A percentile compares a stretch with the other conserved stretches of the same genome.
phyloP scores from a whole-genome alignment of 2,797 vertebrate genomes.

The Malacoraja senta region DNA sequence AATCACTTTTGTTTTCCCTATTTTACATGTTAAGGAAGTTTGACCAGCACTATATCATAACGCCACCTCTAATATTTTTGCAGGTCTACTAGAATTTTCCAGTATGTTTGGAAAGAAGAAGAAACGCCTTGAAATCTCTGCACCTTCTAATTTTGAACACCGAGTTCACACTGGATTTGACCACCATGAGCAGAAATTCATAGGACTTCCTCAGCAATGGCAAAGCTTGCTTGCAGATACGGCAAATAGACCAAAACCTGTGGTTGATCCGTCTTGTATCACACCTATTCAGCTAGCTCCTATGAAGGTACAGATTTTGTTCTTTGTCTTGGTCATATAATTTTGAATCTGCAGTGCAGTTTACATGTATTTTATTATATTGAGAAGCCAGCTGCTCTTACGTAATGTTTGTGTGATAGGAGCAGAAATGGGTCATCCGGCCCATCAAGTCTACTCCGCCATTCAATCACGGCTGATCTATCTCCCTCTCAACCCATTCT shows the following conservation, averaged over 20 bases:
- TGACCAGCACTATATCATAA: background rate
- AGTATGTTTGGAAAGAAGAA: conserved; percentile 99
- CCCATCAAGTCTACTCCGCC: too few relatives aligned
- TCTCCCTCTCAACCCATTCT: too few relatives aligned
- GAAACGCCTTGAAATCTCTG: conserved; percentile 95
- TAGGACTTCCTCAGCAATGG: conserved; percentile 92
- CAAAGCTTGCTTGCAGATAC: conserved; percentile 94
- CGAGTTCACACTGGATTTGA: conserved; percentile 96
- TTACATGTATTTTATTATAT: background rate
- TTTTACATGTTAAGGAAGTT: background rate
- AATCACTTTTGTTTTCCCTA: background rate
- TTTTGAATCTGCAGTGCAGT: background rate
- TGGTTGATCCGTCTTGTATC: conserved; percentile 98
- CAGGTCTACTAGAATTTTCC: conserved; percentile 77
- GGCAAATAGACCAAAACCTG: conserved; percentile 88
- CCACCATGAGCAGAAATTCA: conserved; percentile 89
- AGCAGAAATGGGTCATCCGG: too few relatives aligned
- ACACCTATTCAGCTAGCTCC: conserved; percentile 95
- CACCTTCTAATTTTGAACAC: conserved; percentile 96
- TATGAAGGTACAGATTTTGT: conserved; percentile 77
- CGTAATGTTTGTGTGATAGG: too few relatives aligned
- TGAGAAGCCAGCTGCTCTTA: background rate
- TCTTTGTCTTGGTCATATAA: background rate
- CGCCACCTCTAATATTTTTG: conserved; percentile 36
- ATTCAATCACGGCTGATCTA: too few relatives aligned